Evolutionary conservation across 2,888 invertebrate species (phyloP).

Genomic region (Macaria notata): DNA sequence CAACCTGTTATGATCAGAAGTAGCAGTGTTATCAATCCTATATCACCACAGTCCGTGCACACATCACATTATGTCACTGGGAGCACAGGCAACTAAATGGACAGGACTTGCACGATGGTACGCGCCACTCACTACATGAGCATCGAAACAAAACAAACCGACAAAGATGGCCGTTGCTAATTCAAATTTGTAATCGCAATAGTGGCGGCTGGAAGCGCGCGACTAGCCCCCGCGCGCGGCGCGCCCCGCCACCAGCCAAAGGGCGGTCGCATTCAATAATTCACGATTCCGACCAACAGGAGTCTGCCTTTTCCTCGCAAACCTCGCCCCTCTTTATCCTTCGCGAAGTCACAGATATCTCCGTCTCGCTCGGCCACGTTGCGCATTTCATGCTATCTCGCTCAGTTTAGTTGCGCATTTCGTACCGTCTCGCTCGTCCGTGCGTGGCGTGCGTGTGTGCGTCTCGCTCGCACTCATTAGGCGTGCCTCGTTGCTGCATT

Average conservation of each 20-base stretch:
- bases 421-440: constrained; percentile 41
- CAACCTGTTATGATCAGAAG: too few relatives aligned
- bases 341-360: constrained; percentile 10
- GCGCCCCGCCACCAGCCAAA: constrained; percentile 54
- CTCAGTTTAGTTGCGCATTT: constrained; percentile 60
- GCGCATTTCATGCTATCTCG: constrained; percentile 33
- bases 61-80: too few relatives aligned
- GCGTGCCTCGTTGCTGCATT: constrained; percentile 63
- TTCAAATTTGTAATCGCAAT: constrained; percentile 46
- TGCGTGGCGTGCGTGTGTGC: constrained; percentile 1
- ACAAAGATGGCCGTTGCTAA: constrained; percentile 54
- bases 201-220: constrained; percentile 66
- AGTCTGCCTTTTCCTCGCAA: constrained; percentile 48
- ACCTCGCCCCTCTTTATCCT: constrained; percentile 36
- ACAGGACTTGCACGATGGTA: too few relatives aligned
- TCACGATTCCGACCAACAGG: constrained; percentile 63
- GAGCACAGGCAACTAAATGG: too few relatives aligned
- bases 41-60: too few relatives aligned
- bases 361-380: constrained; percentile 18
- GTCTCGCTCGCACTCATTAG: constrained; percentile 63
- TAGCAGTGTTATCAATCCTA: too few relatives aligned
- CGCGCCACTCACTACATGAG: too few relatives aligned
- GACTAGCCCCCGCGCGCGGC: constrained; percentile 41
- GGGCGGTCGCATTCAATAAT: constrained; percentile 77
- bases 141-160: constrained; percentile 44